Evolutionary conservation across 2,888 invertebrate genomes (phyloP).

Genomic region (Galerucella nymphaeae): DNA sequence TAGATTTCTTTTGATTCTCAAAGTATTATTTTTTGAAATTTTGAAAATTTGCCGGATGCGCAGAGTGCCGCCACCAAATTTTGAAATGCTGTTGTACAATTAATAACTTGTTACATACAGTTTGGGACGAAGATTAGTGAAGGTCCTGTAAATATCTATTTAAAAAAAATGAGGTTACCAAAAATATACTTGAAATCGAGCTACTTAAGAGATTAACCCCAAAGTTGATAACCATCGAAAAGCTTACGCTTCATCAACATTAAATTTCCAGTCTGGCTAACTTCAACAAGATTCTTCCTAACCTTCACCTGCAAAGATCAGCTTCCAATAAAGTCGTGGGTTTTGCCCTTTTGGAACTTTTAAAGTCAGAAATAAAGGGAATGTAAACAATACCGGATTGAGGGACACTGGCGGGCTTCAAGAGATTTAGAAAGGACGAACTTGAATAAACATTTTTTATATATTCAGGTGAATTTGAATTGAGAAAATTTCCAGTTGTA

Average conservation of each 20-base stretch:
- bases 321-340: conserved; percentile 34
- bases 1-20: too few species aligned
- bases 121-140: too few species aligned
- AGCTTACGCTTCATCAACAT: conserved; percentile 29
- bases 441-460: background rate
- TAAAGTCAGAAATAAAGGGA: conserved; percentile 58
- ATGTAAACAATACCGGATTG: conserved; percentile 61
- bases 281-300: conserved; percentile 32
- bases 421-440: background rate
- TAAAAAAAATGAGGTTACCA: background rate
- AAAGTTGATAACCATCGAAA: conserved; percentile 14
- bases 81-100: too few species aligned
- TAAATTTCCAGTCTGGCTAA: conserved; percentile 28
- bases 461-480: background rate
- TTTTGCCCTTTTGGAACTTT: conserved; percentile 49
- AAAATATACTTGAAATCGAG: background rate
- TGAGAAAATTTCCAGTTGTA: background rate
- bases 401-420: conserved; percentile 14
- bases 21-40: too few species aligned
- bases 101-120: too few species aligned
- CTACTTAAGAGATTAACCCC: conserved; percentile 6
- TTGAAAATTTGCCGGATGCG: too few species aligned
- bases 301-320: conserved; percentile 27
- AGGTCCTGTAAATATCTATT: too few species aligned
- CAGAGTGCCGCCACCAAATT: too few species aligned